phyloP scores from a whole-genome alignment of 2,888 invertebrate genomes.

The Epistrophe grossulariae region DNA sequence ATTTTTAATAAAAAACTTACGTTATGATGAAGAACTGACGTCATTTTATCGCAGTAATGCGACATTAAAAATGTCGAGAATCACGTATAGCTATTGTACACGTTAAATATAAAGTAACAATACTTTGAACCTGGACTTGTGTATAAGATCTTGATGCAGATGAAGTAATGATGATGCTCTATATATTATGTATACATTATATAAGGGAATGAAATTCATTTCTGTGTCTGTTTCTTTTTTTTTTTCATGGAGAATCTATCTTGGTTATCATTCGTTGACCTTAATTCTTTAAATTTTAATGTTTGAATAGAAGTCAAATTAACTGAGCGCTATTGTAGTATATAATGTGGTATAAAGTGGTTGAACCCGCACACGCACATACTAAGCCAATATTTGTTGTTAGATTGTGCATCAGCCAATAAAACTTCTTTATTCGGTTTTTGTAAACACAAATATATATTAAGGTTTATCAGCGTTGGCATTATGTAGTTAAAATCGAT shows the following conservation, averaged over 20 bases:
- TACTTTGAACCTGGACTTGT: background rate
- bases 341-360: background rate
- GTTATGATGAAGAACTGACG: conserved; percentile 6
- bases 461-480: no score
- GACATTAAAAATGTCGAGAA: background rate
- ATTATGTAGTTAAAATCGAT: no score
- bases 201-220: background rate
- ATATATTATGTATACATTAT: background rate
- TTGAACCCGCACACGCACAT: background rate
- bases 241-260: background rate
- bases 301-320: conserved; percentile 7
- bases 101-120: conserved; percentile 10
- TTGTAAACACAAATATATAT: no score
- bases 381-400: background rate
- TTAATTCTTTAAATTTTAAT: conserved; percentile 18
- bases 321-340: background rate
- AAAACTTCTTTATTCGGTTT: background rate
- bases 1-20: background rate
- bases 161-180: conserved; percentile 10
- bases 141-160: background rate
- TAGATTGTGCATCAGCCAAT: background rate
- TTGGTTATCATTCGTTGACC: conserved; percentile 27
- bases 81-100: conserved; percentile 12
- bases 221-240: background rate
- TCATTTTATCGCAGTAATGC: conserved; percentile 24